Base-by-base conservation (phyloP, 1,140 invertebrate species). In the Neuroterus valhalla region DNA sequence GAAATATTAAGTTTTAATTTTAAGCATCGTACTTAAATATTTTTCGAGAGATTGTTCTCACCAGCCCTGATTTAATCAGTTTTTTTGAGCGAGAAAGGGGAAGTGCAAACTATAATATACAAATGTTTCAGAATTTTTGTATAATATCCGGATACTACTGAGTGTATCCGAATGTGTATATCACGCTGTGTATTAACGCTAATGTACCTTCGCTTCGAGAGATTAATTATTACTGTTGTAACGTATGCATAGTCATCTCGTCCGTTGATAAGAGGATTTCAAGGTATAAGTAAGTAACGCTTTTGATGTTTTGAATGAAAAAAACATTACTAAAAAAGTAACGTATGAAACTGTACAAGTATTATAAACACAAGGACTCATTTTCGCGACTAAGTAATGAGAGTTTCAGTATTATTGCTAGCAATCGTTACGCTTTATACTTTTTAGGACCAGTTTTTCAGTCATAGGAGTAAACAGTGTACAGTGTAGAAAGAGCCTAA, bases 201-300 rank as follows among this genome's bases (percentile, higher is more conserved):
- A 81, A 75, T 81, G 76, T 81, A 81, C 80, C 78, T 81, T 79
- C 77, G 78, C 80, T 81, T 81, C 75, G 76, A 75, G 74, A 72
- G 66, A 78, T 81, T 81, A 76, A 81, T 78, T 78, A 81, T 78
- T 78, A 76, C 78, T 77, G 66, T 80, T 82, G 6, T 42, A 71
- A 66, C 19, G 66, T 79, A 79, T 70, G 69, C 67, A 75, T 71
- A 71, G 43, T n/a, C 21, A 42, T 72, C 19, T 72, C 38, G 71
- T 66, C 23, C 43, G 48, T 26, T 21, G 68, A 74, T 77, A 77
- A 77, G 76, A 77, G 71, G 31, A 70, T 78, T 77, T 75, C 66
- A 72, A 79, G 67, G 76, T 75, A 71, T 74, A 74, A 68, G 14
- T 62, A 62, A 62, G 55, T 76, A 78, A 78, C 71, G 81, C 81